Evolutionary conservation across 2,113 vertebrate species (phyloP), one percentile per base, ranked within the genome.

Genomic region (Vidua macroura): DNA sequence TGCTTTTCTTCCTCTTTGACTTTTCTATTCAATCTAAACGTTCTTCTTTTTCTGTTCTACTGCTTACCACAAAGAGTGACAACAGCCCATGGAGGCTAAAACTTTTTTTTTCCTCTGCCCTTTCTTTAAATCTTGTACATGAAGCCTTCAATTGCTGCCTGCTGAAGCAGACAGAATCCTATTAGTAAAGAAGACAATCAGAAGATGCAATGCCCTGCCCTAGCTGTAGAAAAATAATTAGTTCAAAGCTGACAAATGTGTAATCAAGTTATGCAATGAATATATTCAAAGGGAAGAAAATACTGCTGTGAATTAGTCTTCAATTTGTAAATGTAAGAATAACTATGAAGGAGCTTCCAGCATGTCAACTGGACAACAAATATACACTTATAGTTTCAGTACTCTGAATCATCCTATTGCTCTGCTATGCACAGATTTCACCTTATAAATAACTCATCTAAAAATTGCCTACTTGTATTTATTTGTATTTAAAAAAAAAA

Each of bases 141-240:
- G 97, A 98, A 98, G 95, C 97, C 98, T 98, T 98, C 98, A 98
- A 98, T 98, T 99, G 98, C 98, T 98, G 98, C 93, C 97, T 98
- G 98, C 98, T 98, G 98, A 98, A 98, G 98, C 98, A 98, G 98
- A 98, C 97, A 98, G 98, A 98, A 98, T 98, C 98, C 98, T 98
- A 98, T 99, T 99, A 99, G 98, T 95, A 98, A 98, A 97, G 97
- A 98, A 97, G 98, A 97, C 96, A 86, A 98, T 97, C 97, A 97
- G 94, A 97, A 96, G 97, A 98, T 92, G 97, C 98, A 97, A 91
- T 97, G 97, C 97, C 98, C 98, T 98, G 98, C 98, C 98, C 98
- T 98, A 94, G 98, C 97, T 97, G 97, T 98, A 98, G 96, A 98
- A 97, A 98, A 98, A 98, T 98, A 98, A 98, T 99, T 99, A 98